Conservation (phyloP, 2,888 invertebrate genomes). For the Megastigmus dorsalis region DNA sequence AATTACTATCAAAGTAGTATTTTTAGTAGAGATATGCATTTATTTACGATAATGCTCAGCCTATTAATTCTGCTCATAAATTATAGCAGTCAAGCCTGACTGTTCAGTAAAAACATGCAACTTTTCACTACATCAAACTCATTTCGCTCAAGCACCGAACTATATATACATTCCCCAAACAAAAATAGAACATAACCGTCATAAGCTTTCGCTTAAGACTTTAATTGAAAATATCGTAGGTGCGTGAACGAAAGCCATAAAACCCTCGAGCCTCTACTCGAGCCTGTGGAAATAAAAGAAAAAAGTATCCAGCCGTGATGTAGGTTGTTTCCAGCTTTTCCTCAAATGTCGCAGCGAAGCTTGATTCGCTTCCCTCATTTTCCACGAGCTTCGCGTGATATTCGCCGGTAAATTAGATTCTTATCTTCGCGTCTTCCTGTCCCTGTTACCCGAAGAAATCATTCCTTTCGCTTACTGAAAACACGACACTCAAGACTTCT, state of each 20-base stretch:
- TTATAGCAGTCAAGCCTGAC: too few species aligned
- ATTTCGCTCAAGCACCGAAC: constrained; percentile 6
- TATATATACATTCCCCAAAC: not conserved
- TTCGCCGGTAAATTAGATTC: constrained; percentile 41
- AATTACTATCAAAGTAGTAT: too few species aligned
- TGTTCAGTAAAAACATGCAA: too few species aligned
- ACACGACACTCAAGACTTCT: not conserved
- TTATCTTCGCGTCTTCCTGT: constrained; percentile 16
- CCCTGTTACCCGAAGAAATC: constrained; percentile 3
- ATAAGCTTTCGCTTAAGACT: not conserved
- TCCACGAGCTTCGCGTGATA: constrained; percentile 28
- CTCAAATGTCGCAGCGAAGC: constrained; percentile 24
- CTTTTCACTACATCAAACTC: constrained; percentile 5
- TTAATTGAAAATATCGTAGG: constrained; percentile 45
- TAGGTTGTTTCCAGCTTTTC: constrained; percentile 15
- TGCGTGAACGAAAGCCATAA: constrained; percentile 40
- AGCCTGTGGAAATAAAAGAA: not conserved
- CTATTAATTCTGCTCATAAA: too few species aligned
- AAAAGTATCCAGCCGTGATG: not conserved
- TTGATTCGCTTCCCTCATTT: constrained; percentile 44
- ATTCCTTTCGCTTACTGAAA: not conserved
- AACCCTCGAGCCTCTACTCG: not conserved
- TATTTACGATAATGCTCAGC: too few species aligned
- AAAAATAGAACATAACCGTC: constrained; percentile 11
- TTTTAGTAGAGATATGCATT: too few species aligned